Percentiles rank a stretch among this genome's conserved stretches.
Conservation (phyloP, 2,888 invertebrate genomes). For the Apamea anceps region DNA sequence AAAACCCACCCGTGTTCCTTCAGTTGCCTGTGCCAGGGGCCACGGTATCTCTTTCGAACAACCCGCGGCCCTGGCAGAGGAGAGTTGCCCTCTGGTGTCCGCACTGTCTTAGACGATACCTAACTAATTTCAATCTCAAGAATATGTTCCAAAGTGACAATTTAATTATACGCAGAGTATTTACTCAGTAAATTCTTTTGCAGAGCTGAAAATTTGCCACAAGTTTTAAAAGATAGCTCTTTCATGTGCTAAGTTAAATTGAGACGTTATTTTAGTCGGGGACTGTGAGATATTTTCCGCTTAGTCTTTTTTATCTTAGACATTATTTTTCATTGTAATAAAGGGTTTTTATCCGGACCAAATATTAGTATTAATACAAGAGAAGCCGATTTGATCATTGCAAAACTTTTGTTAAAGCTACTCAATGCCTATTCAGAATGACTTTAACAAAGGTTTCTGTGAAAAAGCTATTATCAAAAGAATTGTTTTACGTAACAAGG, state of each 20-base stretch:
- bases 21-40: too few species aligned
- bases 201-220: slow-evolving; percentile 23
- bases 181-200: slow-evolving; percentile 19
- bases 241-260: slow-evolving; percentile 48
- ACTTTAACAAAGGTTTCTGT: neutral
- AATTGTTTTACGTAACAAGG: neutral
- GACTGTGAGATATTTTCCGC: slow-evolving; percentile 22
- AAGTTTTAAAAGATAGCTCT: slow-evolving; percentile 32
- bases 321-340: slow-evolving; percentile 27
- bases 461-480: neutral
- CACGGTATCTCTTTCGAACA: too few species aligned
- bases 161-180: slow-evolving; percentile 30
- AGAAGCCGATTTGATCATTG: neutral
- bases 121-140: slow-evolving; percentile 19
- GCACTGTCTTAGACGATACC: neutral
- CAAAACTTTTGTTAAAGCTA: neutral
- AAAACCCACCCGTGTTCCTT: too few species aligned
- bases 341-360: slow-evolving; percentile 1
- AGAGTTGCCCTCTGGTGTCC: too few species aligned
- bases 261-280: slow-evolving; percentile 25
- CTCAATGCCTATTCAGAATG: neutral
- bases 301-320: slow-evolving; percentile 15
- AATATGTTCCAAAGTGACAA: slow-evolving; percentile 21
- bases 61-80: too few species aligned
- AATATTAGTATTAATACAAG: neutral